A percentile compares a stretch with the other conserved stretches of the same genome.
These are phyloP conservation scores for Poeciliopsis presidionis DNA, from an alignment of 2,797 vertebrate genomes.

Conservation along the genomic window DNA sequence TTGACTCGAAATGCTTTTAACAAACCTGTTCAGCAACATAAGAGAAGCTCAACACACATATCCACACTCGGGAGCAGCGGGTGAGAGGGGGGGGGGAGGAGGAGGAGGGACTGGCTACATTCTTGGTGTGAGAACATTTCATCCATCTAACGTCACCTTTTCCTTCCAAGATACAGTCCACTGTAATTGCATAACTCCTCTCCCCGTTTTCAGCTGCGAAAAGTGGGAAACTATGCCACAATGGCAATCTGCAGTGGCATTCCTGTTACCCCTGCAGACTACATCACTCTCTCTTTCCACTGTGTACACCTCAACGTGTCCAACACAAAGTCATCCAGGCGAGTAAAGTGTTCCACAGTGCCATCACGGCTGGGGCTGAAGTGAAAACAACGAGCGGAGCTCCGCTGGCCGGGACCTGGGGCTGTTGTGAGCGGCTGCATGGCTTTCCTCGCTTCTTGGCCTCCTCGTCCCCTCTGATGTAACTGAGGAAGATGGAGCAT, in stretches of 20 bases:
- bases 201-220: conserved; percentile 61
- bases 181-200: conserved; percentile 73
- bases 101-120: conserved; percentile 66
- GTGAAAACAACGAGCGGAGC: conserved; percentile 63
- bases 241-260: conserved; percentile 63
- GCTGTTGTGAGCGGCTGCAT: conserved; percentile 51
- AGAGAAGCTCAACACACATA: conserved; percentile 45
- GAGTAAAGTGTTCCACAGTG: conserved; percentile 68
- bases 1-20: conserved; percentile 23
- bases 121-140: conserved; percentile 75
- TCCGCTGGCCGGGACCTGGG: conserved; percentile 47
- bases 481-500: conserved; percentile 59
- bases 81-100: conserved; percentile 36
- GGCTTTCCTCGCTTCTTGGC: conserved; percentile 63
- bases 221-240: conserved; percentile 70
- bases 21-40: conserved; percentile 52
- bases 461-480: conserved; percentile 65
- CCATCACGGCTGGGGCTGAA: conserved; percentile 55
- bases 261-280: conserved; percentile 61
- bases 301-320: conserved; percentile 53
- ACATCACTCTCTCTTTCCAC: conserved; percentile 70
- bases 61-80: conserved; percentile 34
- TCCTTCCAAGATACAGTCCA: conserved; percentile 66
- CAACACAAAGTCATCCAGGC: conserved; percentile 52
- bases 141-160: conserved; percentile 77